Percentiles rank a stretch among this genome's conserved stretches.
These are phyloP conservation scores for Drosophila quadrilineata DNA, from an alignment of 1,140 invertebrate species.

Conservation along the genomic window DNA sequence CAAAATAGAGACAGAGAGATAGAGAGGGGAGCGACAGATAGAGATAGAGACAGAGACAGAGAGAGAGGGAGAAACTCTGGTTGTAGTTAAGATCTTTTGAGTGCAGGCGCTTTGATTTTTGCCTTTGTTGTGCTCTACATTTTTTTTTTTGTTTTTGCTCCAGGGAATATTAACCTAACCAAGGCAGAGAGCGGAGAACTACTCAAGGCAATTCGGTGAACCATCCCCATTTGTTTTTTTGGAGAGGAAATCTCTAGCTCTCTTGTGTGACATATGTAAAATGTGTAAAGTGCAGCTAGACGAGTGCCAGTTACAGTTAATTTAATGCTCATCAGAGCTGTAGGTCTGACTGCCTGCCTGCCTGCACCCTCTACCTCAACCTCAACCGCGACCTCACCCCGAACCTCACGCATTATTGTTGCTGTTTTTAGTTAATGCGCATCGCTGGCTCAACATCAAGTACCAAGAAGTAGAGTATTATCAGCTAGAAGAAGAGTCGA, in stretches of 20 bases:
- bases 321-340: slow-evolving; percentile 70
- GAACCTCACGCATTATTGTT: no score
- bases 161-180: slow-evolving; percentile 48
- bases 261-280: slow-evolving; percentile 74
- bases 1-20: background rate
- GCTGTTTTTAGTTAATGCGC: slow-evolving; percentile 34
- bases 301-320: slow-evolving; percentile 72
- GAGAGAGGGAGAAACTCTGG: slow-evolving; percentile 35
- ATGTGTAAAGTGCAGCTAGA: slow-evolving; percentile 72
- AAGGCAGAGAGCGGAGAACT: background rate
- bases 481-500: no score
- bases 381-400: background rate
- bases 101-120: slow-evolving; percentile 75
- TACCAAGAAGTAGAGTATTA: slow-evolving; percentile 4
- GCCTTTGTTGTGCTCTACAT: slow-evolving; percentile 19
- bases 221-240: no score
- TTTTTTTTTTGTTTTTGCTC: slow-evolving; percentile 35
- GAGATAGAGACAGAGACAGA: background rate
- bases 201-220: slow-evolving; percentile 3
- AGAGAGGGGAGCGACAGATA: no score
- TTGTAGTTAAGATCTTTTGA: slow-evolving; percentile 58
- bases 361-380: slow-evolving; percentile 46
- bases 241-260: no score
- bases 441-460: slow-evolving; percentile 34
- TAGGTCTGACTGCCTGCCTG: background rate